Evolutionary conservation across 2,888 invertebrate species (phyloP).

Genomic region (Cerceris ruficornis): DNA sequence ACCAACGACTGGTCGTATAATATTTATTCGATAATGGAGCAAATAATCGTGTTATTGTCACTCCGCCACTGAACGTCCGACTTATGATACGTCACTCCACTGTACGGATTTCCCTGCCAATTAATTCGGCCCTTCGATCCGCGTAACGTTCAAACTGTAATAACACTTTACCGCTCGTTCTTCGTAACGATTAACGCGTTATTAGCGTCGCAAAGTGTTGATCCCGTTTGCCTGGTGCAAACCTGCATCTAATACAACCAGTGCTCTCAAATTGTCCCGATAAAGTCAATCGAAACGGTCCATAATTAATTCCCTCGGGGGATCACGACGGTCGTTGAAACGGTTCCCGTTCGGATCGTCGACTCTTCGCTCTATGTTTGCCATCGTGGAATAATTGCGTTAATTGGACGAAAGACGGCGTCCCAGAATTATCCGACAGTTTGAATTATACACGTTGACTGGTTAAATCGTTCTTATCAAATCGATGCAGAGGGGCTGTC

Average conservation of each 20-base stretch:
- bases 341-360: no score
- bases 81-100: slow-evolving; percentile 16
- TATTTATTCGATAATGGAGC: slow-evolving; percentile 31
- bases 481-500: slow-evolving; percentile 21
- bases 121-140: no score
- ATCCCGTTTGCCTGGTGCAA: not conserved
- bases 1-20: no score
- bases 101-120: not conserved
- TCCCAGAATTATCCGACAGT: not conserved
- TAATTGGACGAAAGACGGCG: not conserved
- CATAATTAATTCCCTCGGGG: not conserved
- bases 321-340: no score
- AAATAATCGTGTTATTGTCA: slow-evolving; percentile 18
- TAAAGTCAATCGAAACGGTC: not conserved
- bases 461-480: slow-evolving; percentile 24
- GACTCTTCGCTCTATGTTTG: no score
- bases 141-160: no score
- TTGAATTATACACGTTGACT: slow-evolving; percentile 17
- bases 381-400: no score
- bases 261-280: not conserved
- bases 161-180: no score
- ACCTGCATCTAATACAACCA: not conserved
- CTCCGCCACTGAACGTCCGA: slow-evolving; percentile 9
- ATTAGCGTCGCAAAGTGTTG: not conserved
- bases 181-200: not conserved